Percentiles rank a stretch among this genome's conserved stretches.
Conservation (phyloP, 2,113 vertebrate species). For the Taurulus bubalis region DNA sequence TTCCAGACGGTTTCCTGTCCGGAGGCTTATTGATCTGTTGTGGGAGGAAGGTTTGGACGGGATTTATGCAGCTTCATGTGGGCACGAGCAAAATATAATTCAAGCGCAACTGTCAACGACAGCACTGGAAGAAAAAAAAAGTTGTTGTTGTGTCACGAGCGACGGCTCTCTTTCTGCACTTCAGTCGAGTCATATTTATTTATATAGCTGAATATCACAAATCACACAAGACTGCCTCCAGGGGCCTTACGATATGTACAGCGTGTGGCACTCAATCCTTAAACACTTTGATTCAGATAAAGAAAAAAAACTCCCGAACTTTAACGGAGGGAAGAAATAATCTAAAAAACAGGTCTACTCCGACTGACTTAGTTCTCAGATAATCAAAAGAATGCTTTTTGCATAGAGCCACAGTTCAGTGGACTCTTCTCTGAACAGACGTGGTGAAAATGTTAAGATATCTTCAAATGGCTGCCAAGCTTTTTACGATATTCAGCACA, state of each 20-base stretch:
- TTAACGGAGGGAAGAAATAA: not conserved
- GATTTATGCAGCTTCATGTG: not conserved
- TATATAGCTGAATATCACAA: not conserved
- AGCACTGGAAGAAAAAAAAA: not conserved
- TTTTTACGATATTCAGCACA: not conserved
- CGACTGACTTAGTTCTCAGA: not conserved
- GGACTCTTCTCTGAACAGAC: constrained; percentile 6
- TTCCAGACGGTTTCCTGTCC: not conserved
- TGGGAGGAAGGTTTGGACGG: not conserved
- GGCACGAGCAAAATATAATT: not conserved
- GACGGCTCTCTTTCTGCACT: not conserved
- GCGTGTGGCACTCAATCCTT: not conserved
- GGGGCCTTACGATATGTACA: not conserved
- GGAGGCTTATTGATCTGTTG: not conserved
- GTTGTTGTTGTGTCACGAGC: not conserved
- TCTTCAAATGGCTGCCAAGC: not conserved
- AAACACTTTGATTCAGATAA: not conserved
- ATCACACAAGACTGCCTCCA: not conserved
- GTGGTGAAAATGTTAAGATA: constrained; percentile 1
- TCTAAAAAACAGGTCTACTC: not conserved
- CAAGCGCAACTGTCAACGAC: not conserved
- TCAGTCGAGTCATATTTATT: not conserved
- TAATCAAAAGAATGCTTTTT: constrained; percentile 22
- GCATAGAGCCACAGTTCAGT: not conserved
- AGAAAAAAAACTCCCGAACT: not conserved